These are phyloP conservation scores for Hephaestus fuliginosus DNA, from an alignment of 2,797 vertebrate genomes.

Conservation along the genomic window DNA sequence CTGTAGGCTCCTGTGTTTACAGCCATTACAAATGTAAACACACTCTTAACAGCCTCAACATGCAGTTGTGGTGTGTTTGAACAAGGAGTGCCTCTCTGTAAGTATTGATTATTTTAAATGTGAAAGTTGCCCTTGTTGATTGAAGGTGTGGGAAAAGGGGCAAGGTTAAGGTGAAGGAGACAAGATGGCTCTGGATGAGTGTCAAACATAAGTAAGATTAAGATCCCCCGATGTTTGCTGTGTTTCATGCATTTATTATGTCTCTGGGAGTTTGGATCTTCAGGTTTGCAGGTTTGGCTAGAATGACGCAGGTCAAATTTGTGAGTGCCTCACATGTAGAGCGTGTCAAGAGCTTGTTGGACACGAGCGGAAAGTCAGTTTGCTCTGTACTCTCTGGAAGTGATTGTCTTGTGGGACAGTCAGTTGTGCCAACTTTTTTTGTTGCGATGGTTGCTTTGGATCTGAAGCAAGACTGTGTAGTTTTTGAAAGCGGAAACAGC, in stretches of 20 bases:
- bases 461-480: not conserved
- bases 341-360: not conserved
- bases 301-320: not conserved
- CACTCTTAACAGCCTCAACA: not conserved
- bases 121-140: not conserved
- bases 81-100: constrained; percentile 14
- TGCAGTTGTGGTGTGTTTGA: constrained; percentile 23
- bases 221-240: not conserved
- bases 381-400: not conserved
- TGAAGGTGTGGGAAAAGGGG: not conserved
- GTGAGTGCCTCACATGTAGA: not conserved
- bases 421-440: too few species aligned
- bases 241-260: too few species aligned
- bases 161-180: not conserved
- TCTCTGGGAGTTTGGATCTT: not conserved
- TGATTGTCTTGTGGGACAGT: not conserved
- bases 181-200: not conserved
- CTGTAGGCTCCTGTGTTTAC: constrained; percentile 8
- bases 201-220: not conserved
- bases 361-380: not conserved
- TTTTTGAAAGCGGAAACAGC: not conserved
- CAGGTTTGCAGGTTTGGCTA: not conserved
- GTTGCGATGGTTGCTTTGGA: not conserved
- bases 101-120: constrained; percentile 8
- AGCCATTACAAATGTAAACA: constrained; percentile 13